Base-by-base conservation (phyloP, 2,888 invertebrate species). In the Dorcus parallelipipedus region DNA sequence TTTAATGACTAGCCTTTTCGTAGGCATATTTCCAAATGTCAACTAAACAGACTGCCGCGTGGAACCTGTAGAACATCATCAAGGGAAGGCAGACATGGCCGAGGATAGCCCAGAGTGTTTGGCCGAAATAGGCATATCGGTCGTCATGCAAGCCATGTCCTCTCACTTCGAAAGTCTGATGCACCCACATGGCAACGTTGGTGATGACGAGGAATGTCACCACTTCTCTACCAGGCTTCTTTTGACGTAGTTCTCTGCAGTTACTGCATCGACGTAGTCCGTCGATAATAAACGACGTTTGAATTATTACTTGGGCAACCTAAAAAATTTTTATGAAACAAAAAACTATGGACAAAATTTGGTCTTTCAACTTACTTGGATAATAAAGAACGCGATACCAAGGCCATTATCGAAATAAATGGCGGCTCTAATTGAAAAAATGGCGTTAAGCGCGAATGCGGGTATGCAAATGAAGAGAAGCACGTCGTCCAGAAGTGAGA, bases 11-110 rank as follows among this genome's bases (percentile, higher is more conserved):
- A 1, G 83, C 84, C 2, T 84, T 84, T 69, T 86, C 85, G 67
- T 89, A 90, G 0, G 89, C 89, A 26, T 86, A 85, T 69, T 87
- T 86, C 90, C 90, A 91, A 67, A 91, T 89, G 73, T 90, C 89
- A 9, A 87, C 88, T 48, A 91, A 82, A 69, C 90, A 90, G 0
- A 89, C 90, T n/a, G 89, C 86, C 0, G 89, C 87, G 71, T 90
- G 90, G 73, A 90, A 90, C 59, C 90, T 80, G 70, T 89, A 91
- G 77, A 90, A 90, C 83, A 90, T 87, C 58, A 87, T 89, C 3
- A 91, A 77, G 0, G 91, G 91, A 9, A 89, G 76, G 39, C 87
- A 86, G 69, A 89, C 79, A 71, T 91, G 90, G 20, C 87, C 87
- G 4, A 91, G 79, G 49, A 91, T 83, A 5, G 87, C 85, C 90